Conservation (phyloP, 2,797 vertebrate genomes). For the Triplophysa bombifrons region DNA sequence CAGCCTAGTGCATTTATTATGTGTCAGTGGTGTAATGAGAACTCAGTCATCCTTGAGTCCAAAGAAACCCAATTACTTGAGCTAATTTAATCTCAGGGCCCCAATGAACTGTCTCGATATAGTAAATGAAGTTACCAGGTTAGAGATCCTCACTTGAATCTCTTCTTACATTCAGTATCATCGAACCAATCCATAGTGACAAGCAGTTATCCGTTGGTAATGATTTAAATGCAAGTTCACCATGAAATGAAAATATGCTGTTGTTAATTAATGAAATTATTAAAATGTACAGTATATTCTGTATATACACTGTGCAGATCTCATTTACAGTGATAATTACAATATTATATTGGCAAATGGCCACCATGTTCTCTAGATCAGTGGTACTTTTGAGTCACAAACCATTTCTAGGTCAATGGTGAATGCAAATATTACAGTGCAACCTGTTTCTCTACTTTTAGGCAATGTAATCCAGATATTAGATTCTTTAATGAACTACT, state of each 20-base stretch:
- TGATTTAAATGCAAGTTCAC: neutral
- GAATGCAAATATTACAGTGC: neutral
- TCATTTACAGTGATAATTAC: neutral
- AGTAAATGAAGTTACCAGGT: slow-evolving; percentile 16
- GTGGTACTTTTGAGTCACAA: neutral
- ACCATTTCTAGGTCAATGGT: neutral
- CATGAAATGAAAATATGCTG: neutral
- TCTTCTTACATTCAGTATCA: neutral
- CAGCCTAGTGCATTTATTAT: neutral
- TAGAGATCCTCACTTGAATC: slow-evolving; percentile 15
- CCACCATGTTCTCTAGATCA: neutral
- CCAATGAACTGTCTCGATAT: slow-evolving; percentile 10
- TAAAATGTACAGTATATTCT: too few species aligned
- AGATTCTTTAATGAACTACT: neutral
- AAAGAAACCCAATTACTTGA: slow-evolving; percentile 41
- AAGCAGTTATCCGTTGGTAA: neutral
- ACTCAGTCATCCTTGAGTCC: slow-evolving; percentile 11
- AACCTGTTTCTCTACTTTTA: neutral
- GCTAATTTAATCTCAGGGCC: slow-evolving; percentile 33
- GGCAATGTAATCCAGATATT: neutral
- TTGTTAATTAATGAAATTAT: too few species aligned
- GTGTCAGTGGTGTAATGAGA: slow-evolving; percentile 11
- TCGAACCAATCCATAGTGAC: neutral
- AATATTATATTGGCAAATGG: neutral
- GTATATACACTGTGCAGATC: neutral